Base-by-base conservation (phyloP, 2,113 vertebrate genomes). In the Trochalopteron elliotii region DNA sequence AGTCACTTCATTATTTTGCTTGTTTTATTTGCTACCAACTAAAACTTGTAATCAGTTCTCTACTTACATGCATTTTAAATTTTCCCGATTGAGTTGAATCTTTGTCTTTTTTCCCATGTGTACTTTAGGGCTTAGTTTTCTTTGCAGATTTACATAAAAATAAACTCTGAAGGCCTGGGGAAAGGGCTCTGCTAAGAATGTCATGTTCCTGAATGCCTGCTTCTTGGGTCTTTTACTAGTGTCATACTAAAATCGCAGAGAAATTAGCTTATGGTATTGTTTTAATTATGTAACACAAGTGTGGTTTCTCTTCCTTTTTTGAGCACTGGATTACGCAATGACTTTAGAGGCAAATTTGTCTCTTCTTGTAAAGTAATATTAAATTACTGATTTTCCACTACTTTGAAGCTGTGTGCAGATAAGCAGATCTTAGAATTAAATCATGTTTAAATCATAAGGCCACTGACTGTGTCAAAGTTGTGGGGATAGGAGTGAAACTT, bases 61-160 rank as follows among this genome's bases (percentile, higher is more conserved):
- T 79, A 35, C 67, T 80, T 80, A 40, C 14, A 7, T 17, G 21
- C 23, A n/a, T 82, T 82, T 27, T 23, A 24, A 65, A 60, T 82
- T 86, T 72, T 47, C 31, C 40, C 40, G 25, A 11, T 78, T 78
- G 40, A 61, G 27, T 72, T 49, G 35, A 63, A 35, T 33, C 59
- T 70, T 50, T 72, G 24, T 52, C 11, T 65, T 61, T 77, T 91
- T 93, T 12, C 59, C 22, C 19, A 4, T 40, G 15, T 60, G 11
- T 68, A 21, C 39, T 63, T 61, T 18, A 49, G 28, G 37, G 65
- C 57, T 89, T 78, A 31, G 37, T 57, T 90, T 74, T 93, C 47
- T 72, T 35, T 37, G 31, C 18, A 53, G 5, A 78, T 96, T 86
- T 95, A 40, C 86, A 90, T 96, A 35, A 89, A 96, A 96, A 90